Percentiles rank a stretch among this genome's conserved stretches.
These are phyloP conservation scores for Thalpophila matura DNA, from an alignment of 2,888 invertebrate species.

Conservation along the genomic window DNA sequence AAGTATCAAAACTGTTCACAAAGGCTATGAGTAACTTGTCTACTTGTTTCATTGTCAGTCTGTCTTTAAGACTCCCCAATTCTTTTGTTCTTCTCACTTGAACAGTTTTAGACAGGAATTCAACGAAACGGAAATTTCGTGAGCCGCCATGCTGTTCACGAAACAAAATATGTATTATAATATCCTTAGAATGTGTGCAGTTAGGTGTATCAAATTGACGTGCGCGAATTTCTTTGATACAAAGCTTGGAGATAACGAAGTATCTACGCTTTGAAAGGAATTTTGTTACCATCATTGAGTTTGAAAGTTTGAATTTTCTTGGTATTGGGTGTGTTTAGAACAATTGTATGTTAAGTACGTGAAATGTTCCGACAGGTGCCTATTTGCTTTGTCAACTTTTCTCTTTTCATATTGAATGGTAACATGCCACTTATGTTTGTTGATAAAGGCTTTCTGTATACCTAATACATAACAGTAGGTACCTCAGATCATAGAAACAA, in stretches of 20 bases:
- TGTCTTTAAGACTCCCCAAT: constrained; percentile 3
- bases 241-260: constrained; percentile 41
- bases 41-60: too few relatives aligned
- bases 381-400: constrained; percentile 18
- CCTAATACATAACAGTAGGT: too few relatives aligned
- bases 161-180: constrained; percentile 47
- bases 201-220: constrained; percentile 47
- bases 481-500: too few relatives aligned
- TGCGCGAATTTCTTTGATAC: constrained; percentile 44
- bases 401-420: not conserved
- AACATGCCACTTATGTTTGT: not conserved
- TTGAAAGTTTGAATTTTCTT: constrained; percentile 26
- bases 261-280: constrained; percentile 27
- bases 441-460: not conserved
- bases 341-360: not conserved
- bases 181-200: constrained; percentile 39
- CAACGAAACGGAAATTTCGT: constrained; percentile 51
- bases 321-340: constrained; percentile 9
- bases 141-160: constrained; percentile 22
- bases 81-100: constrained; percentile 33
- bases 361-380: not conserved
- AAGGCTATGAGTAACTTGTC: constrained; percentile 4
- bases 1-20: constrained; percentile 33
- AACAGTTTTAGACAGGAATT: constrained; percentile 49
- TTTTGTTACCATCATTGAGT: constrained; percentile 45